Evolutionary conservation across 1,140 invertebrate genomes (phyloP), one percentile per base, ranked within the genome.

Genomic region (Brachionus manjavacas): DNA sequence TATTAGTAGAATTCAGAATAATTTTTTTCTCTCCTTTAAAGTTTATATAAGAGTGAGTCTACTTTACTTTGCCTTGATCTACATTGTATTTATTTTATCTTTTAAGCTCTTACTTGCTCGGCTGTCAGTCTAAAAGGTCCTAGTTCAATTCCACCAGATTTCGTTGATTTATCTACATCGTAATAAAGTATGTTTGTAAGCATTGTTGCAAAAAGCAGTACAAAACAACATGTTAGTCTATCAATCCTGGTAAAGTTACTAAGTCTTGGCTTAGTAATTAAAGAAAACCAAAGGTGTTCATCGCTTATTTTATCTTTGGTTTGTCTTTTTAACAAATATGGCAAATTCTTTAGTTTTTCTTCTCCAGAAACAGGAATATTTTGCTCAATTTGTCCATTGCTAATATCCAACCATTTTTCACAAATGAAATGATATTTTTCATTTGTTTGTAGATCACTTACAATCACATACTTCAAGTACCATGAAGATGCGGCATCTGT

Each of bases 241-340:
- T 92, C 89, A 16, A 89, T 87, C 7, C 89, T 85, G 14, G 88
- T 91, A 85, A 92, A 92, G 39, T 91, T 86, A 55, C 90, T 91
- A 52, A 89, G 86, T 3, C 91, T 89, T 14, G 91, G 91, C 43
- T 91, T 86, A 41, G 90, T 88, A 85, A 92, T 89, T 4, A 92
- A 89, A 11, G 91, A 91, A 85, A 92, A 91, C 91, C 91, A 92
- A 8, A 92, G 86, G 86, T 92, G 91, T 28, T 91, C 91, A 86
- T 92, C 91, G 16, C 88, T 88, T 1, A 92, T 86, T 81, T 91
- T 90, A 84, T 90, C 90, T 28, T 88, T 87, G 0, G 89, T 88
- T 23, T 87, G 89, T 76, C 90, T 88, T 6, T 88, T 85, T 86
- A 92, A 91, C 68, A 91, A 85, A 86, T 91, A 90, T 14, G 86